phyloP scores from a whole-genome alignment of 1,140 invertebrate genomes.

The Telenomus remus region DNA sequence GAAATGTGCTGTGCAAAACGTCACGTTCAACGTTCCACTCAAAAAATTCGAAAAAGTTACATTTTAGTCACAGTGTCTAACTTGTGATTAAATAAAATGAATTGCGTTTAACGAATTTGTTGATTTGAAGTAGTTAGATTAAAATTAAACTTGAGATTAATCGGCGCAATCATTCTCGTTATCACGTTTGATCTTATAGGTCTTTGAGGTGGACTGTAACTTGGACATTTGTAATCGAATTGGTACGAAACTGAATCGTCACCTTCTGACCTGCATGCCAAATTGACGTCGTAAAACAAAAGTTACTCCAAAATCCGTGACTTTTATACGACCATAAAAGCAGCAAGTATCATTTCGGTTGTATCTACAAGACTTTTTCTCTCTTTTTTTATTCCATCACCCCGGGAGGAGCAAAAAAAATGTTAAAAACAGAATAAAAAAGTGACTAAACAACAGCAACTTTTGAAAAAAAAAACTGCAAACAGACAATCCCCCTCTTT shows the following conservation, averaged over 20 bases:
- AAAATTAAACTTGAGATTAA: too few species aligned
- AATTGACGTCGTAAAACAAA: slow-evolving; percentile 31
- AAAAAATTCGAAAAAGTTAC: too few species aligned
- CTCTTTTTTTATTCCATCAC: not conserved
- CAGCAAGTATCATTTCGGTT: slow-evolving; percentile 31
- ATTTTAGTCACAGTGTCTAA: too few species aligned
- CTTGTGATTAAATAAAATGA: too few species aligned
- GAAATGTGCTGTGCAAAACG: too few species aligned
- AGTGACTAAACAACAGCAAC: too few species aligned
- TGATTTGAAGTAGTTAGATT: too few species aligned
- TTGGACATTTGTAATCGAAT: slow-evolving; percentile 25
- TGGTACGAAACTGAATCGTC: slow-evolving; percentile 14
- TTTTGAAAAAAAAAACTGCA: too few species aligned
- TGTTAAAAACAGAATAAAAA: too few species aligned
- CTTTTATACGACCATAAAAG: slow-evolving; percentile 32
- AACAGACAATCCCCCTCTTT: not conserved
- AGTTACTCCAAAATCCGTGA: slow-evolving; percentile 35
- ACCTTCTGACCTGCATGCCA: slow-evolving; percentile 27
- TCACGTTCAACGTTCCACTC: too few species aligned
- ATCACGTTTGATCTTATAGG: slow-evolving; percentile 29
- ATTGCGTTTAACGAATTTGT: too few species aligned
- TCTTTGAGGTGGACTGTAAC: slow-evolving; percentile 26
- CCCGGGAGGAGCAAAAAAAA: too few species aligned
- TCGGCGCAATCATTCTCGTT: not conserved
- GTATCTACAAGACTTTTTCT: slow-evolving; percentile 27